A percentile compares a stretch with the other conserved stretches of the same genome.
phyloP scores from a whole-genome alignment of 2,888 invertebrate genomes.

The Drosophila suboccidentalis region DNA sequence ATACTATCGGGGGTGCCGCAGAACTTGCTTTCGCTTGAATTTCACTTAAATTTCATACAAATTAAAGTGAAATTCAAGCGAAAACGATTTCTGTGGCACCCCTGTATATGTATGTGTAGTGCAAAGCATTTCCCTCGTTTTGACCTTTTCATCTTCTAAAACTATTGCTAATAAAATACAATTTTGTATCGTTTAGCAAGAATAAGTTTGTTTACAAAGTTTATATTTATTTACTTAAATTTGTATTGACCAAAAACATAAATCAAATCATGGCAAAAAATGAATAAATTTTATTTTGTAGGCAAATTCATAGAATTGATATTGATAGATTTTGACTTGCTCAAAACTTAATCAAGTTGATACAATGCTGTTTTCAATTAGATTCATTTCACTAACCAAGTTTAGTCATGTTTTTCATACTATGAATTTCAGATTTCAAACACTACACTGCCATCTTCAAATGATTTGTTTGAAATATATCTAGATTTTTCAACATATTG shows the following conservation, averaged over 20 bases:
- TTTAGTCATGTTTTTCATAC: neutral
- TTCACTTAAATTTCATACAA: too few relatives aligned
- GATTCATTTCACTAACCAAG: neutral
- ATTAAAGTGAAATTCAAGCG: too few relatives aligned
- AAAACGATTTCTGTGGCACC: too few relatives aligned
- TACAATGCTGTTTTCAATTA: neutral
- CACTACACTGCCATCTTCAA: too few relatives aligned
- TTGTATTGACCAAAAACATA: neutral
- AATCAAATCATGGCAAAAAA: constrained; percentile 3
- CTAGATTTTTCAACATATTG: too few relatives aligned
- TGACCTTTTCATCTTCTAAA: neutral
- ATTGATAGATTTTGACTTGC: neutral
- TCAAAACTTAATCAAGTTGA: neutral
- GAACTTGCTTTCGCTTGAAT: too few relatives aligned
- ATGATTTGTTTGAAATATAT: too few relatives aligned
- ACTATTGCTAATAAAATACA: neutral
- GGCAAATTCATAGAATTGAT: too few relatives aligned
- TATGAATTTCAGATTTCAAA: too few relatives aligned
- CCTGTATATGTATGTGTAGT: too few relatives aligned
- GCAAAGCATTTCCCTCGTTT: neutral
- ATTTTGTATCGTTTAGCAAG: neutral
- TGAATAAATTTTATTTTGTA: neutral
- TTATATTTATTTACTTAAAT: constrained; percentile 7
- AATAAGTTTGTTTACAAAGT: neutral
- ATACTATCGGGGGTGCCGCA: too few relatives aligned